Base-by-base conservation (phyloP, 92 coral and sea anemone genomes). In the Phenganax stokvisi region DNA sequence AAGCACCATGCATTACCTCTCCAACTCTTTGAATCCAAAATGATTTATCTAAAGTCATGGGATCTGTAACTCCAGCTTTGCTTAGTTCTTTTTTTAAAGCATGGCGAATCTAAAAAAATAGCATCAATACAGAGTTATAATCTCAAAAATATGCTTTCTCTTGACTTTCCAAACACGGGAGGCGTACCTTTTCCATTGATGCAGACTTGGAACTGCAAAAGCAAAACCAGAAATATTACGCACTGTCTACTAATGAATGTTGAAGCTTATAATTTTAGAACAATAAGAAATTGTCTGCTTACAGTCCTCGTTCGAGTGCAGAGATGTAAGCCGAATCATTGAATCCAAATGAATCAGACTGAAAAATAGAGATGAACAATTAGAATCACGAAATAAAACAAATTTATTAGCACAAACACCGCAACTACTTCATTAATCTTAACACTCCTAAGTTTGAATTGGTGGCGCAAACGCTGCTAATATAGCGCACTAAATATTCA, bases 21-120 rank as follows among this genome's bases (percentile, higher is more conserved):
- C 98, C 98, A 25, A 94, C 98, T 85, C 98, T 79, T 77, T 94
- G 97, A 72, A 94, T 94, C 98, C 98, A 94, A 85, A 92, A 94
- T 28, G 98, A 94, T 87, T 94, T 94, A 89, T 94, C 98, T 57
- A 94, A 85, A 52, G 89, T 92, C 83, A 92, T 92, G 6, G 97
- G 96, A 47, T 94, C 98, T 51, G 85, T 94, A 47, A 94, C 98
- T 17, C 98, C 98, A 16, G 98, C 97, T 57, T 94, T 94, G 27
- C 86, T 97, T 73, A 94, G 84, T 71, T 94, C 98, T 60, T 85
- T 92, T 56, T 86, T 84, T 87, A 94, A 89, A 29, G 88, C 84
- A 53, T 88, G 86, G 54, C 98, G 91, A 57, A 94, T 80, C 98
- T 94, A 80, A 16, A 83, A 13, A 68, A 20, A 61, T 8, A 30